phyloP scores from a whole-genome alignment of 1,140 invertebrate genomes.

The Drusus annulatus region DNA sequence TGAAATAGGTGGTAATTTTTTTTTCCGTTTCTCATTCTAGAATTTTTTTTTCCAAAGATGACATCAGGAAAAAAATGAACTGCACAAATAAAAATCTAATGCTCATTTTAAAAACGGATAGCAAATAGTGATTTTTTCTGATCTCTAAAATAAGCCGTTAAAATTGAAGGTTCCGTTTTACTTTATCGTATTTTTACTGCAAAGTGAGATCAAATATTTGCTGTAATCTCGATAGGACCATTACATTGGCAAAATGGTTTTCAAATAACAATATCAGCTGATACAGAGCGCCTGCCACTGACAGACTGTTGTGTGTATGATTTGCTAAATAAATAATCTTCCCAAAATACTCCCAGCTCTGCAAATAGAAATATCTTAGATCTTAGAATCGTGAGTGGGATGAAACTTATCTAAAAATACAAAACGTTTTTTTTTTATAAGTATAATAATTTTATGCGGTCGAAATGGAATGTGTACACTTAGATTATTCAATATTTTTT shows the following conservation, averaged over 20 bases:
- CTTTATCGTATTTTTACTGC: not conserved
- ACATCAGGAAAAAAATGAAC: too few species aligned
- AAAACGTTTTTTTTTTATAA: not conserved
- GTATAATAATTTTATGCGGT: too few species aligned
- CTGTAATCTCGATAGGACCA: conserved; percentile 1
- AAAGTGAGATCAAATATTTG: conserved; percentile 27
- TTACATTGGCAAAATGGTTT: conserved; percentile 13
- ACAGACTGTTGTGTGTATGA: conserved; percentile 26
- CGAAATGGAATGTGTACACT: too few species aligned
- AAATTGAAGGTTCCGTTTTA: not conserved
- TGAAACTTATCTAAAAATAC: not conserved
- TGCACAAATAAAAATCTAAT: too few species aligned
- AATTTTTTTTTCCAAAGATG: too few species aligned
- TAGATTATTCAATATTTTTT: too few species aligned
- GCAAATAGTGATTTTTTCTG: too few species aligned
- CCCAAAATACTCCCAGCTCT: conserved; percentile 12
- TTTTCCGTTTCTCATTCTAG: too few species aligned
- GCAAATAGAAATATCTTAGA: conserved; percentile 32
- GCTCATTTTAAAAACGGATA: too few species aligned
- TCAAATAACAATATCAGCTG: conserved; percentile 24
- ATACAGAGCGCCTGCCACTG: conserved; percentile 18
- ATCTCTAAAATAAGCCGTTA: too few species aligned
- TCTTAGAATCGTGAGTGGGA: conserved; percentile 15
- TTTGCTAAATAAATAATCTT: conserved; percentile 34
- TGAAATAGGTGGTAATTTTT: too few species aligned